Conservation (phyloP, 2,797 vertebrate genomes). For the Antrozous pallidus region DNA sequence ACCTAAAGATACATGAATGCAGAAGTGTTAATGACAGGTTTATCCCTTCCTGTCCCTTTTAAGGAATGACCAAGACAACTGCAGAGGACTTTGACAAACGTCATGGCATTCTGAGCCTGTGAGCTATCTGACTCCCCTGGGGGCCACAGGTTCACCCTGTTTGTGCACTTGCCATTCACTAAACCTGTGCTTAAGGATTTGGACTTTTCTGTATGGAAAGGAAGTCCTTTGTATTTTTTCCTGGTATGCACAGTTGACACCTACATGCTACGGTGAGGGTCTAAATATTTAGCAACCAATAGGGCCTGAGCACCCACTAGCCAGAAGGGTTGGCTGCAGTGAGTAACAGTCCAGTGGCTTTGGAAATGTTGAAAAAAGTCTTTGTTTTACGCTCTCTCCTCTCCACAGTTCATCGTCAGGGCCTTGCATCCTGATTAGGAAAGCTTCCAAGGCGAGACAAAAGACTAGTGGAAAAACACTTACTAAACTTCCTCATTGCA, state of each 20-base stretch:
- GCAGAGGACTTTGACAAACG: neutral
- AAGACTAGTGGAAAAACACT: neutral
- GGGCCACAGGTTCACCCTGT: neutral
- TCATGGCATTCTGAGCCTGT: neutral
- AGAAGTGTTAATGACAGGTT: neutral
- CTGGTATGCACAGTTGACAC: neutral
- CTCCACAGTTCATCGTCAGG: neutral
- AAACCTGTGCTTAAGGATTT: neutral
- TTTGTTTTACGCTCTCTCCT: too few relatives aligned
- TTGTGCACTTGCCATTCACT: neutral
- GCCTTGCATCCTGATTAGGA: neutral
- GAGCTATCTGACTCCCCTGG: neutral
- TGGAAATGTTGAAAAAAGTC: too few relatives aligned
- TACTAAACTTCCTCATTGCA: neutral
- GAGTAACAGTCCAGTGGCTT: accelerated
- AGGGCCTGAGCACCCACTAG: neutral
- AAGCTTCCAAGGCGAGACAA: neutral
- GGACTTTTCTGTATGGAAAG: neutral
- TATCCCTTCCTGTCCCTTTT: neutral
- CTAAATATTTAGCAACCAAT: neutral
- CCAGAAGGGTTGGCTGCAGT: accelerated
- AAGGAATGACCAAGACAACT: neutral
- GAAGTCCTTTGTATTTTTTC: neutral
- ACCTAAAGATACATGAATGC: neutral
- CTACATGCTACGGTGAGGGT: neutral